Evolutionary conservation across 2,797 vertebrate species (phyloP), one percentile per base, ranked within the genome.

Genomic region (Acanthopagrus latus): DNA sequence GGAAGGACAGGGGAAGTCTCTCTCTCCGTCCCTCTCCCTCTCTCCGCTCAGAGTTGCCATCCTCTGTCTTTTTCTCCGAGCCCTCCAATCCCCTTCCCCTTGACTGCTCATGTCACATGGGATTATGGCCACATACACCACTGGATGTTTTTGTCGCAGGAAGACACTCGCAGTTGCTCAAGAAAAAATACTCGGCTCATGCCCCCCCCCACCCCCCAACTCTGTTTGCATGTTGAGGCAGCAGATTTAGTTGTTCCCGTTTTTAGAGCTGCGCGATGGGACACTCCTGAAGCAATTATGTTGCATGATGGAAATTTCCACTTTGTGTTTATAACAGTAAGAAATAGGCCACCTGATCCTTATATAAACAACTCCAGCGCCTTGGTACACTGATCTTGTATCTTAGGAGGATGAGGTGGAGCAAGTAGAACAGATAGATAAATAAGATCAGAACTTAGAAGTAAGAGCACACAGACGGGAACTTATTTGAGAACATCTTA

Each of bases 21-120:
- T 82, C 47, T 71, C 69, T 90, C 68, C 81, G 50, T 77, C 46
- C 47, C 38, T 80, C 54, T 80, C 74, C 62, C 76, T 50, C 74
- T 81, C 73, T 71, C 76, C 38, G 51, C 66, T 66, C 78, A 17
- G 41, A 81, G 79, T 72, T 64, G 67, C 77, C 76, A 78, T 88
- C 74, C 75, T 85, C 81, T 86, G 86, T 84, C 81, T 87, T 86
- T 89, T 88, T 87, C 90, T 89, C 83, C 64, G 9, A 92, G 89
- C 85, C 59, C 74, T 89, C 86, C 81, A 74, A 91, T 92, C 89
- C 89, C 88, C 74, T 92, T 93, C 86, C 87, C 80, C 93, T 92
- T 82, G 85, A 91, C 91, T 90, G 91, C 84, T 65, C 88, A 76
- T 74, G 91, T 94, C 94, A 90, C 90, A 89, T 92, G 86, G 89